Evolutionary conservation across 1,140 invertebrate species (phyloP).

Genomic region (Melitaea cinxia): DNA sequence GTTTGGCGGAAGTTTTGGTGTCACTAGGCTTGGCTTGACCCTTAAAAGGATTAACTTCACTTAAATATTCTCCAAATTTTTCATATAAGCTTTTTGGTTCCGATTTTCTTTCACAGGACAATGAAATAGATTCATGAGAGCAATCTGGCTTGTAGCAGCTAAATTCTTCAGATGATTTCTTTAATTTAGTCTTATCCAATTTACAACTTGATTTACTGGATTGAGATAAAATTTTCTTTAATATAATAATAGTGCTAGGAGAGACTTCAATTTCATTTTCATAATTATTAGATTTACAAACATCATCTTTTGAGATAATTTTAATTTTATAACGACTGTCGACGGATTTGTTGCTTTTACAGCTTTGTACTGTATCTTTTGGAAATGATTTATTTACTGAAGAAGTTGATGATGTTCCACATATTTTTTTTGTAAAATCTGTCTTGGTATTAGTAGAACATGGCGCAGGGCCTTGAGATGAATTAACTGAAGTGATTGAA

Average conservation of each 20-base stretch:
- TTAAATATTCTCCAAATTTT: background rate
- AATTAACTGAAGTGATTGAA: background rate
- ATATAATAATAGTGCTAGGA: slow-evolving; percentile 18
- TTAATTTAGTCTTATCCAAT: background rate
- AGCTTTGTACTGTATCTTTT: background rate
- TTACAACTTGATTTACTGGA: slow-evolving; percentile 23
- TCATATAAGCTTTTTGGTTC: background rate
- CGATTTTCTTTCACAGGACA: background rate
- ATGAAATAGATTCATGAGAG: background rate
- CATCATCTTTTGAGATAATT: slow-evolving; percentile 17
- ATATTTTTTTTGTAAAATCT: background rate
- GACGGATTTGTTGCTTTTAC: background rate
- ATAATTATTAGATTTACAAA: background rate
- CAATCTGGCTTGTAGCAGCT: background rate
- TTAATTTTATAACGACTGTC: slow-evolving; percentile 22
- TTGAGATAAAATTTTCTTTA: slow-evolving; percentile 21
- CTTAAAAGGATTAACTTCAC: background rate
- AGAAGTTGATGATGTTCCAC: background rate
- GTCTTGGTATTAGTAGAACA: background rate
- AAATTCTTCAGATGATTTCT: background rate
- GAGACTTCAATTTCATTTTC: slow-evolving; percentile 18
- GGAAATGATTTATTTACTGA: background rate
- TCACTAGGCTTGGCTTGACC: background rate
- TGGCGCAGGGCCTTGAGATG: background rate
- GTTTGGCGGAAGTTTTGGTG: background rate